Evolutionary conservation across 2,797 vertebrate species (phyloP).

Genomic region (Premnoplex brunnescens): DNA sequence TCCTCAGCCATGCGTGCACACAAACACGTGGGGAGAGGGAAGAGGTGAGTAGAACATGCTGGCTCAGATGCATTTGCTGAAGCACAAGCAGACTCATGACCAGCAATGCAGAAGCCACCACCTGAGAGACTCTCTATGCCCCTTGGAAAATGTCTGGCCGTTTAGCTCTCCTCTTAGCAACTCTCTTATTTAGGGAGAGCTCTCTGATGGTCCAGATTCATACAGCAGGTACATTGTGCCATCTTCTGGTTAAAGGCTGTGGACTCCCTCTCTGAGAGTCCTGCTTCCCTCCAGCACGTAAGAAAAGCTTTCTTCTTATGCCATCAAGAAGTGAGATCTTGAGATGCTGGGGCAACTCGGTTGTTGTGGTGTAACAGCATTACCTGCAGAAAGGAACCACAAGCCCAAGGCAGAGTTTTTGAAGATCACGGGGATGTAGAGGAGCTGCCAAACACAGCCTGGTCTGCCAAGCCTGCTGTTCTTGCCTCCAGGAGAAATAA

Average conservation of each 20-base stretch:
- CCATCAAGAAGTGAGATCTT: neutral
- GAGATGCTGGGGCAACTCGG: accelerated
- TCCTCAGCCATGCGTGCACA: neutral
- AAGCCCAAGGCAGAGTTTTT: neutral
- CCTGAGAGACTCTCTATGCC: neutral
- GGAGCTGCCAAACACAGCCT: neutral
- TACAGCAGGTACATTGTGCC: slow-evolving; percentile 60
- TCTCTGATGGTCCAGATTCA: neutral
- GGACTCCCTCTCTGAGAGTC: neutral
- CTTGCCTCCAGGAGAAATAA: neutral
- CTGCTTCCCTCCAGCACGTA: neutral
- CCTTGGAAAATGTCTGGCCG: neutral
- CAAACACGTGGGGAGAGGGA: accelerated
- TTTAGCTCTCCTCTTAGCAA: neutral
- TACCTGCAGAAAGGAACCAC: neutral
- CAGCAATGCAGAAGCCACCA: neutral
- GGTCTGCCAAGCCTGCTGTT: neutral
- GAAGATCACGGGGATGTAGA: accelerated
- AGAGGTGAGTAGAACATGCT: accelerated
- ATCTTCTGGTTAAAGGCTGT: slow-evolving; percentile 65
- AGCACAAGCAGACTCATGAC: neutral
- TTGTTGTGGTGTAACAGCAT: neutral
- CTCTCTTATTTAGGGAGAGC: neutral
- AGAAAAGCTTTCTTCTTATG: neutral
- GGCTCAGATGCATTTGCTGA: neutral